A percentile compares a stretch with the other conserved stretches of the same genome.
These are phyloP conservation scores for Halocynthia roretzi DNA, from an alignment of 23 tunicate genomes.

Conservation along the genomic window DNA sequence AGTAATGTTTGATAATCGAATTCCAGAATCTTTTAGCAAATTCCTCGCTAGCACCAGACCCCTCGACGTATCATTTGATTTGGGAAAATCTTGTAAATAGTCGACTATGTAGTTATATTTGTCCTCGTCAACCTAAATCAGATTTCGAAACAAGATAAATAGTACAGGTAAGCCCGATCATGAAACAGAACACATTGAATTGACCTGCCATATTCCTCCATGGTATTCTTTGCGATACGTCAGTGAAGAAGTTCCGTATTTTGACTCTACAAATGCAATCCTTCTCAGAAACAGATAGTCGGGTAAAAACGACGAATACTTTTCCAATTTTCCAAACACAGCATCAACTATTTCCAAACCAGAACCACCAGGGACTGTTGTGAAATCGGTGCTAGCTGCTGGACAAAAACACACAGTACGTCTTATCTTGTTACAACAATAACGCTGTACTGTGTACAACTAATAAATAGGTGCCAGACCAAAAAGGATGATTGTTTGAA, in stretches of 20 bases:
- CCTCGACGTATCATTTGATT: too few relatives aligned
- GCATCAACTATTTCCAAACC: conserved; percentile 43
- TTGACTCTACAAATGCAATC: conserved; percentile 21
- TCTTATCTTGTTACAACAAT: too few relatives aligned
- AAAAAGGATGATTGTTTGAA: too few relatives aligned
- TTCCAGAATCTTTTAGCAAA: neutral
- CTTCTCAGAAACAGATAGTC: conserved; percentile 17
- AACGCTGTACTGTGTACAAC: too few relatives aligned
- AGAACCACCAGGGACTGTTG: conserved; percentile 19
- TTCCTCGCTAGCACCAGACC: too few relatives aligned
- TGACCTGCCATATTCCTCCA: conserved; percentile 33
- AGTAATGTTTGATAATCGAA: neutral
- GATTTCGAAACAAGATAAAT: neutral
- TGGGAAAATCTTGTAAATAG: too few relatives aligned
- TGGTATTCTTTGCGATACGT: conserved; percentile 6
- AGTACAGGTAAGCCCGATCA: too few relatives aligned
- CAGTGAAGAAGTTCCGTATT: conserved; percentile 7
- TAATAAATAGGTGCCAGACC: too few relatives aligned
- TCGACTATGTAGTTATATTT: neutral
- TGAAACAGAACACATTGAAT: too few relatives aligned
- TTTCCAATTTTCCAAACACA: conserved; percentile 13
- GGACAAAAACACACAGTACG: too few relatives aligned
- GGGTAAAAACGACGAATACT: conserved; percentile 2
- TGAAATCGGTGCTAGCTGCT: conserved; percentile 9
- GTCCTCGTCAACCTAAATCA: conserved; percentile 14